Evolutionary conservation across 2,113 vertebrate genomes (phyloP).

Genomic region (Alethe castanea): DNA sequence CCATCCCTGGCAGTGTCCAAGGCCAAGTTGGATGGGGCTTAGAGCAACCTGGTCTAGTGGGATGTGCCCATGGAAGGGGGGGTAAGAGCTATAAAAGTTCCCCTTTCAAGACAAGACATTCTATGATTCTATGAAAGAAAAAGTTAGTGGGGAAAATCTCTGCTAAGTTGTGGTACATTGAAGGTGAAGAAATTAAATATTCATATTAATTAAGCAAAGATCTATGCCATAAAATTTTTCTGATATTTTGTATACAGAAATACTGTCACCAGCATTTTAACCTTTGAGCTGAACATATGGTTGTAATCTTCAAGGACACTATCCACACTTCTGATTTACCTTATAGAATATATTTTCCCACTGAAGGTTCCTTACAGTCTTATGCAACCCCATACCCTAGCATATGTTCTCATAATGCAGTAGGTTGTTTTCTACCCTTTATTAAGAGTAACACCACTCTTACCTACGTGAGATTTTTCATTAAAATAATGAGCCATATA

Average conservation of each 20-base stretch:
- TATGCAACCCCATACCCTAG: neutral
- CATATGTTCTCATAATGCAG: neutral
- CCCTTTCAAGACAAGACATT: neutral
- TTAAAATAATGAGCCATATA: conserved; percentile 28
- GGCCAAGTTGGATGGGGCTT: neutral
- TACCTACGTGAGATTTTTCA: neutral
- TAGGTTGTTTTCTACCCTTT: neutral
- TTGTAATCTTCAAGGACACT: neutral
- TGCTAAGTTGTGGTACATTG: neutral
- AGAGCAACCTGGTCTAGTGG: neutral
- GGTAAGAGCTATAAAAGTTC: neutral
- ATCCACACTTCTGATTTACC: neutral
- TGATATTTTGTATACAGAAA: neutral
- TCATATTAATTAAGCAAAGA: neutral
- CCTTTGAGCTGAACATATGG: neutral
- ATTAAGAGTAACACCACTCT: neutral
- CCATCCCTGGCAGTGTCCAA: neutral
- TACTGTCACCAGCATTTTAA: neutral
- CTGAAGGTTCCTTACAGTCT: neutral
- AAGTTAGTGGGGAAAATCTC: neutral
- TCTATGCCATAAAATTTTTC: neutral
- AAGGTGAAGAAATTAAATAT: neutral
- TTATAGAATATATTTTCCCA: neutral
- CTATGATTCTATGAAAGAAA: neutral
- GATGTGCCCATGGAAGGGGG: neutral